Base-by-base conservation (phyloP, 2,113 vertebrate genomes). In the Dipodomys ordii region DNA sequence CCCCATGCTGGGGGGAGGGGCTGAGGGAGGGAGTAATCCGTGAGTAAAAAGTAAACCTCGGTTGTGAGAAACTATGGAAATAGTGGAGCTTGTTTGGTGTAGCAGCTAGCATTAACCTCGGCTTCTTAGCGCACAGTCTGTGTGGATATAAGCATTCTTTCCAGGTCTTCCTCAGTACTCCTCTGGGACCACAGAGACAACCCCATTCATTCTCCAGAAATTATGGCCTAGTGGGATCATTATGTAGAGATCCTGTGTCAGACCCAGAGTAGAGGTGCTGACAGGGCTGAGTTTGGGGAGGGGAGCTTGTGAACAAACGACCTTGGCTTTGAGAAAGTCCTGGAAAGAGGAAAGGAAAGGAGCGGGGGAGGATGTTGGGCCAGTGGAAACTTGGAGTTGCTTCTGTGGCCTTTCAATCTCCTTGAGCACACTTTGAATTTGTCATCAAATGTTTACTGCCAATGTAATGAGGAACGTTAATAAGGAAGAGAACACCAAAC, bases 391-490 rank as follows among this genome's bases (percentile, higher is more conserved):
- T 69, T 79, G 83, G 60, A 90, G 74, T 53, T 28, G 49, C 46
- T 68, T 81, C 82, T 71, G 80, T 72, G 32, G 46, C 68, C 79
- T 91, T 95, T 93, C 49, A 25, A 64, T 67, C 44, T 53, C 8
- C 10, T n/a, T 22, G 57, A 94, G 20, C 62, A 46, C 46, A 44
- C 27, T 93, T 96, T 94, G 95, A 82, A 83, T 97, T 95, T 97
- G 96, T 94, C 88, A 79, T 90, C 94, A 95, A 94, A 81, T 87
- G 89, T 97, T 97, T 97, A 97, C 80, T 74, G 94, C 96, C 86
- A 13, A 62, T 5, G 88, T 88, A 74, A 93, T 88, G 88, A 77
- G 96, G 97, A 96, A 79, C n/a, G 57, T 96, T 97, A 95, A 96
- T 97, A 93, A 98, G 97, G 87, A 95, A 80, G 96, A 77, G 60